These are phyloP conservation scores for Camponotus vicinus DNA, from an alignment of 1,140 invertebrate genomes.

Conservation along the genomic window DNA sequence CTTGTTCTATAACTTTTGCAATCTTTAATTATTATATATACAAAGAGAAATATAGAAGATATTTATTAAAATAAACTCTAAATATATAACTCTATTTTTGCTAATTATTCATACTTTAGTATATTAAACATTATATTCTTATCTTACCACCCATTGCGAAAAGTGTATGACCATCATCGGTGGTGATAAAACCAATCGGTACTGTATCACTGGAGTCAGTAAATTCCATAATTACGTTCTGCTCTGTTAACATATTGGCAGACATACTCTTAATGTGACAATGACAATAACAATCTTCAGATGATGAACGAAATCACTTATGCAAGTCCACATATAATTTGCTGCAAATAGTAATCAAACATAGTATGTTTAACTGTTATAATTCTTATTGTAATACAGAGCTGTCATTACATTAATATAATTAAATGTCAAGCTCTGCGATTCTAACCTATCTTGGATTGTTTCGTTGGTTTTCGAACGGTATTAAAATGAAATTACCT, in stretches of 20 bases:
- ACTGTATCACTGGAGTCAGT: conserved; percentile 64
- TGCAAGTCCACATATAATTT: background rate
- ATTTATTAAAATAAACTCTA: background rate
- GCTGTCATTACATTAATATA: no score
- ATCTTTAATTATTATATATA: conserved; percentile 11
- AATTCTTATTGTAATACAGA: background rate
- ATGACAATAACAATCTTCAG: background rate
- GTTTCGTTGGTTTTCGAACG: no score
- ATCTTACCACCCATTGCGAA: conserved; percentile 77
- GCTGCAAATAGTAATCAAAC: background rate
- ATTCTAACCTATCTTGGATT: no score
- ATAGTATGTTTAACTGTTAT: background rate
- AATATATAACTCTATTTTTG: conserved; percentile 8
- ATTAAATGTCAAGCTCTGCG: no score
- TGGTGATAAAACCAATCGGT: conserved; percentile 78
- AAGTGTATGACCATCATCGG: conserved; percentile 79
- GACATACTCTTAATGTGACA: background rate
- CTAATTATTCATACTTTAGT: conserved; percentile 20
- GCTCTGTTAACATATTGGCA: conserved; percentile 65
- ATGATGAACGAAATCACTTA: background rate
- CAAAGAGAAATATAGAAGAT: background rate
- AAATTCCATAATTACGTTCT: conserved; percentile 64
- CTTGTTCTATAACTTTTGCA: background rate
- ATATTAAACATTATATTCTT: background rate
- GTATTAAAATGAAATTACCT: no score